Base-by-base conservation (phyloP, 1,140 invertebrate genomes). In the Lordiphosa mommai region DNA sequence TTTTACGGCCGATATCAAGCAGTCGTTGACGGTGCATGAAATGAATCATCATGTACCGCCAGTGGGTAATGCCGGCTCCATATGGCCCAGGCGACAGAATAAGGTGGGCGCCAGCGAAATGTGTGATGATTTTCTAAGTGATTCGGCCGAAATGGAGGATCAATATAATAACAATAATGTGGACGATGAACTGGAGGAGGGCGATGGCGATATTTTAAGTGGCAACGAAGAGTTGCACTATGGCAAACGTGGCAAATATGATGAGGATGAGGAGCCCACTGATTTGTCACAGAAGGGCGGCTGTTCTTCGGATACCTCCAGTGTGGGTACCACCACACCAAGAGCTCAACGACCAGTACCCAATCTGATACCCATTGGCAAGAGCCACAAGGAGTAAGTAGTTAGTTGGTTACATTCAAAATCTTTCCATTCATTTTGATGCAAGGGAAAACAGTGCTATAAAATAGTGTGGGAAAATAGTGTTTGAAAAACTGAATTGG, bases 1-100 rank as follows among this genome's bases (percentile, higher is more conserved):
- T 86, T 98, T 98, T 89, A 95, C 96, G 0, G 95, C 96, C 8
- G 95, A 97, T 74, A 97, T 96, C 69, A 96, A 97, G 79, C 96
- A 97, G 80, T 97, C 95, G 87, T 90, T 98, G 52, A 97, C 96
- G 1, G 94, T 97, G 14, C 97, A 98, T 88, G 94, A 97, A 84
- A 94, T 96, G 90, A 96, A 96, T 90, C 94, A 96, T 86, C 94
- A 96, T 90, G 92, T 96, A 73, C 94, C 94, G 38, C 92, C 94
- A 1, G 92, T 93, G 47, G 93, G 94, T 32, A 92, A 93, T 73
- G 90, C 91, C 6, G 86, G 88, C 3, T 90, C 91, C 37, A 87
- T 90, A 44, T 89, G 90, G 60, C 82, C 89, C 8, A 69, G 90
- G 29, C 89, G 92, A 6, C 91, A 93, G 58, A 94, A 94, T 79